A percentile compares a stretch with the other conserved stretches of the same genome.
Conservation (phyloP, 1,140 invertebrate genomes). For the Oreohelix idahoensis region DNA sequence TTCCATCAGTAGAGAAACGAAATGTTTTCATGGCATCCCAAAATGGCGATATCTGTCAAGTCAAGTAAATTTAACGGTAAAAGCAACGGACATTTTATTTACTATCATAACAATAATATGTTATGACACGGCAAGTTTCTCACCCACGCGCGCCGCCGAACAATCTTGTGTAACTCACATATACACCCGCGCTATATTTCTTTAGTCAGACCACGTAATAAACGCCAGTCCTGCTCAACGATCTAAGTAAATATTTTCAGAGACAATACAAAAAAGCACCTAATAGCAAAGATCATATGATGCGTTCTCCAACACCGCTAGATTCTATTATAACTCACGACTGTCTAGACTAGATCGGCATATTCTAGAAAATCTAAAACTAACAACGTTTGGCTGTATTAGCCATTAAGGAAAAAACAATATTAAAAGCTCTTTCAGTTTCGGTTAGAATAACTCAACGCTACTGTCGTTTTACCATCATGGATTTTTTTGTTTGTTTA, state of each 20-base stretch:
- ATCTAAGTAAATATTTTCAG: not conserved
- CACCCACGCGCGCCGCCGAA: too few relatives aligned
- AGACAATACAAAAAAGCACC: not conserved
- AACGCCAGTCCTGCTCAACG: too few relatives aligned
- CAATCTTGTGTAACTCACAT: not conserved
- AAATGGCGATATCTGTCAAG: not conserved
- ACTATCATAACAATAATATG: not conserved
- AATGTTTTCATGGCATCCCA: not conserved
- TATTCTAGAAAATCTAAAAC: not conserved
- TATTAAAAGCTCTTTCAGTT: not conserved
- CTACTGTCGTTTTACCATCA: too few relatives aligned
- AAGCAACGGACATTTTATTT: not conserved
- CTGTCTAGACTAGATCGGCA: not conserved
- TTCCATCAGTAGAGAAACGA: too few relatives aligned
- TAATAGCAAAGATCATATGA: not conserved
- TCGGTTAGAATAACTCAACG: not conserved
- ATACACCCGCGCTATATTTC: not conserved
- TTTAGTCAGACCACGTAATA: not conserved
- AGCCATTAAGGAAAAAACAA: not conserved
- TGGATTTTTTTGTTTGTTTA: too few relatives aligned
- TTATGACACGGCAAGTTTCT: not conserved
- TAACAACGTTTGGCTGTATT: not conserved
- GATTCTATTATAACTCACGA: not conserved
- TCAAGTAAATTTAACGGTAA: conserved; percentile 2
- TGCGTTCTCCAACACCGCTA: not conserved